Percentiles rank a stretch among this genome's conserved stretches.
These are phyloP conservation scores for Narcine bancroftii DNA, from an alignment of 2,113 vertebrate species.

Conservation along the genomic window DNA sequence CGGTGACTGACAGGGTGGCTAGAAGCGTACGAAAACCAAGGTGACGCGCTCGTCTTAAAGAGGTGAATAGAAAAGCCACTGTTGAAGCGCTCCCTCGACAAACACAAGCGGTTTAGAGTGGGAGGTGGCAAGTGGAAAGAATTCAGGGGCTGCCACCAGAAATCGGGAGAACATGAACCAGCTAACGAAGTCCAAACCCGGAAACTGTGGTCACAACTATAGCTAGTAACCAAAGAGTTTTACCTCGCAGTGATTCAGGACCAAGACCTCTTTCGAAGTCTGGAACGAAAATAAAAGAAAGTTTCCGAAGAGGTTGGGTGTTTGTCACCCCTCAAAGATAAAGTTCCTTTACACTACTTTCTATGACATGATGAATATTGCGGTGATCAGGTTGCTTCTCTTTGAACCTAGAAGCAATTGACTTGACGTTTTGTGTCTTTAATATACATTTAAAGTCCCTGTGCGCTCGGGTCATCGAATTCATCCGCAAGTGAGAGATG, in stretches of 20 bases:
- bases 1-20: background rate
- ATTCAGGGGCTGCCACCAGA: slow-evolving; percentile 13
- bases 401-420: background rate
- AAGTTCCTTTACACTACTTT: background rate
- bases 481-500: too few relatives aligned
- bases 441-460: background rate
- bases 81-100: background rate
- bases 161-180: background rate
- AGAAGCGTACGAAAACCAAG: background rate
- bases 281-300: too few relatives aligned
- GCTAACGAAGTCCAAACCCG: background rate
- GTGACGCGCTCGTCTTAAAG: background rate
- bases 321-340: too few relatives aligned
- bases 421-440: background rate
- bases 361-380: background rate
- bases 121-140: slow-evolving; percentile 19
- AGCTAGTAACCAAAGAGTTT: background rate
- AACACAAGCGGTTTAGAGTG: background rate
- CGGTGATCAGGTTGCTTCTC: background rate
- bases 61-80: background rate
- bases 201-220: background rate
- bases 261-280: background rate
- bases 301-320: background rate
- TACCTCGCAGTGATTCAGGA: background rate
- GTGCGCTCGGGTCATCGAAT: too few relatives aligned